Base-by-base conservation (phyloP, 2,888 invertebrate species). In the Agrotis clavis region DNA sequence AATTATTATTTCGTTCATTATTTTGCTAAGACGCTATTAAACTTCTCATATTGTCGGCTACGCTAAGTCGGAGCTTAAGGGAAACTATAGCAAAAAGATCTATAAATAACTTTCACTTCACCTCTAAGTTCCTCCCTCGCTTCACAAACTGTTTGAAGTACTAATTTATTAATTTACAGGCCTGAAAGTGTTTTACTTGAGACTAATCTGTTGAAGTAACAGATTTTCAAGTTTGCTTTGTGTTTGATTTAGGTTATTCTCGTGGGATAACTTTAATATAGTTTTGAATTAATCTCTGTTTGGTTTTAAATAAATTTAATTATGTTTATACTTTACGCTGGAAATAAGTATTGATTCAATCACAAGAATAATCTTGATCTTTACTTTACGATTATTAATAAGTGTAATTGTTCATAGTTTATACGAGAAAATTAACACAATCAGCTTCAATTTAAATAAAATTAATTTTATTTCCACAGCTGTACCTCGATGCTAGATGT, bases 191-290 rank as follows among this genome's bases (percentile, higher is more conserved):
- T 54, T 79, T 74, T 45, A 54, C 74, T 76, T 61, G 30, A 47
- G 19, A 64, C 60, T 79, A 74, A 74, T 79, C 80, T 35, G 41
- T 19, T 18, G n/a, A 35, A 25, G 64, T 25, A 79, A 63, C 21
- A 45, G 59, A 50, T 54, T 54, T 48, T 50, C 16, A 47, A 61
- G 18, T 51, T 71, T 1, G 14, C 21, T 59, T 79, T 59, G n/a
- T 51, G 14, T 35, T 41, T 35, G 21, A 50, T 51, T 75, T 66
- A 7, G 14, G 35, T 35, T 35, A 35, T 57, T 57, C 57, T 57
- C 57, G n/a, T 35, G 35, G 35, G 35, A 6, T 57, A 19, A 35
- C 35, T 57, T 57, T 57, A 57, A 57, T 57, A 35, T 35, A 35
- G 57, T n/a, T 57, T 57, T 14, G 57, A 19, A n/a, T 30, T 57